Evolutionary conservation across 2,888 invertebrate species (phyloP), one percentile per base, ranked within the genome.

Genomic region (Uloborus plumipes): DNA sequence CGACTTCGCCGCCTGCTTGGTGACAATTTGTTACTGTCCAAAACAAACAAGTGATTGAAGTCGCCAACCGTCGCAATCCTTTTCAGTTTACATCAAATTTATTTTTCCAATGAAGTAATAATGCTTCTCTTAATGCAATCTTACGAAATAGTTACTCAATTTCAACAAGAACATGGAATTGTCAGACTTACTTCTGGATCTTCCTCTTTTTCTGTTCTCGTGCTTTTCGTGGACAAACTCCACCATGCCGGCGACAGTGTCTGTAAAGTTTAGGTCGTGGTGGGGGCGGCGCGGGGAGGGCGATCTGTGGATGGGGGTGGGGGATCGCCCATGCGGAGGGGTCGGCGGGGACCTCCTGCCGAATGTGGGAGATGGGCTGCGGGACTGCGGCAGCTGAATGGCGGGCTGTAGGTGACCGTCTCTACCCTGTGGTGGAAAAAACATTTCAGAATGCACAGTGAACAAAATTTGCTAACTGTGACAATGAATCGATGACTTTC

Each of bases 201-300:
- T 89, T 74, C 88, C 88, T 85, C 88, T 85, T 79, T 87, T 86
- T 39, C 87, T 88, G 22, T 88, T 95, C 88, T 95, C 95, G 89
- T 95, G 94, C 90, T 96, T 95, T 59, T 78, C 78, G 65, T 81
- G 80, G 86, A 96, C 96, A 90, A 96, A 95, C 91, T 97, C 97
- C 88, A 97, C 96, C 89, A 98, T 94, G 91, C 98, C 97, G 89
- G 95, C 94, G 88, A 98, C 98, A 86, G 98, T 97, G 90, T 97
- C 96, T 88, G 97, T 97, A 91, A 98, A 98, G 77, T 97, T 97
- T 89, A 96, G 94, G 90, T 97, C 96, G 90, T 96, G 95, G 53
- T 78, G 78, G 53, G 53, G 67, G 7, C 75, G 65, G 9, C 80
- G 55, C 6, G 79, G 79, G 22, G 84, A 80, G 14, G 75, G 80